These are phyloP conservation scores for Neogale vison DNA, from an alignment of 2,113 vertebrate genomes.

Conservation along the genomic window DNA sequence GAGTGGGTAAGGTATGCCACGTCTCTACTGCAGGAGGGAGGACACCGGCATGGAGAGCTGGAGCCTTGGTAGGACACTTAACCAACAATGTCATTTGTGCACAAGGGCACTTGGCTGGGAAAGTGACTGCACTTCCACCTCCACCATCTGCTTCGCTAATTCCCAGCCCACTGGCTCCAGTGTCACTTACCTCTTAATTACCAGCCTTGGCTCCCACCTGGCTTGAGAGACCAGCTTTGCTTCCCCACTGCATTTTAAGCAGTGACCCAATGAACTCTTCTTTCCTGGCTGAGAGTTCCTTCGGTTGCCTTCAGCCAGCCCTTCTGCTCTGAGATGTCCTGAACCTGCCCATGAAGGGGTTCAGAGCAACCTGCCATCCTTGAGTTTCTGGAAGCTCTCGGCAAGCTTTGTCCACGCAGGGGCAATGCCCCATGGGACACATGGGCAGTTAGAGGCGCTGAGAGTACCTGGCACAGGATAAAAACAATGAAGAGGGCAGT, in stretches of 20 bases:
- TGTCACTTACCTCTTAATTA: conserved; percentile 78
- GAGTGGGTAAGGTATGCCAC: not conserved
- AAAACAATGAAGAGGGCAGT: conserved; percentile 38
- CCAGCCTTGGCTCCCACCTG: conserved; percentile 58
- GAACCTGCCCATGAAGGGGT: not conserved
- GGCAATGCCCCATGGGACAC: not conserved
- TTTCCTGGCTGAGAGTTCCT: conserved; percentile 43
- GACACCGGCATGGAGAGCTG: not conserved
- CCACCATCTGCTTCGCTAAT: conserved; percentile 70
- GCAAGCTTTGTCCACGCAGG: not conserved
- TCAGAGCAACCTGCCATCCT: not conserved
- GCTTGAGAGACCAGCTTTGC: conserved; percentile 45
- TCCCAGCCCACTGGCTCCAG: conserved; percentile 65
- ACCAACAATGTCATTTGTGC: conserved; percentile 62
- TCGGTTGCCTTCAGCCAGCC: not conserved
- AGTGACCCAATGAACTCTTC: not conserved
- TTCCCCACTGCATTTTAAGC: conserved; percentile 62
- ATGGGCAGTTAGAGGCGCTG: not conserved
- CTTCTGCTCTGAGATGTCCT: not conserved
- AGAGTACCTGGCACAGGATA: conserved; percentile 27
- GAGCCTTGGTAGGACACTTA: conserved; percentile 39
- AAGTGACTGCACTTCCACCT: conserved; percentile 26
- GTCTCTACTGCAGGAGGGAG: not conserved
- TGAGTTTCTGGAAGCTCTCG: not conserved
- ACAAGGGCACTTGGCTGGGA: conserved; percentile 65